These are phyloP conservation scores for Xanthia icteritia DNA, from an alignment of 2,888 invertebrate genomes.

Conservation along the genomic window DNA sequence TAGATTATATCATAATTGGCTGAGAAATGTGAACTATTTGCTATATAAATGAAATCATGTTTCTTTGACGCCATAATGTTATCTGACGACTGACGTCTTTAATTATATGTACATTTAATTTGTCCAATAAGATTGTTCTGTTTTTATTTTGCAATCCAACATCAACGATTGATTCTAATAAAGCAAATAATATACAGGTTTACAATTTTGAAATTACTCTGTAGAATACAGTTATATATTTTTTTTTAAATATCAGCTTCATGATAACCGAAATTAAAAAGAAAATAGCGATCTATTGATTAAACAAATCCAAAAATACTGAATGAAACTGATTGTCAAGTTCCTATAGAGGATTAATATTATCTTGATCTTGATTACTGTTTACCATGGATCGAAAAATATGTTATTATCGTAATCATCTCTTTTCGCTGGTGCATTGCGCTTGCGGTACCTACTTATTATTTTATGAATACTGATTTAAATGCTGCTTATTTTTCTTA, in stretches of 20 bases:
- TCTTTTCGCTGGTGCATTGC: constrained; percentile 14
- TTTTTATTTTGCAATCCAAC: constrained; percentile 13
- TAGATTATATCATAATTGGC: constrained; percentile 68
- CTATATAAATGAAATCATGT: constrained; percentile 30
- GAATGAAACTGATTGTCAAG: not conserved
- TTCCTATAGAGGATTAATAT: not conserved
- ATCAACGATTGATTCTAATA: constrained; percentile 18
- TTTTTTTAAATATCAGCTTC: not conserved
- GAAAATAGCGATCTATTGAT: not conserved
- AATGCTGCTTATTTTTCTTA: constrained; percentile 12
- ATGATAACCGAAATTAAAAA: not conserved
- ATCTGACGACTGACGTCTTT: constrained; percentile 1
- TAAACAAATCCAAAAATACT: not conserved
- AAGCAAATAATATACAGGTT: constrained; percentile 1
- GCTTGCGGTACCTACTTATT: constrained; percentile 7
- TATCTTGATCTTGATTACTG: not conserved
- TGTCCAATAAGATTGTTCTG: not conserved
- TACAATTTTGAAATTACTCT: not conserved
- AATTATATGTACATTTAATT: constrained; percentile 8
- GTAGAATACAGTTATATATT: not conserved
- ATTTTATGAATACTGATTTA: constrained; percentile 16
- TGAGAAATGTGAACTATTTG: constrained; percentile 50
- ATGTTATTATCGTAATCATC: constrained; percentile 1
- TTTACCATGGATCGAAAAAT: not conserved
- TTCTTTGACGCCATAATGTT: constrained; percentile 19